These are phyloP conservation scores for Nixonia krombeini DNA, from an alignment of 1,140 invertebrate genomes.

Conservation along the genomic window DNA sequence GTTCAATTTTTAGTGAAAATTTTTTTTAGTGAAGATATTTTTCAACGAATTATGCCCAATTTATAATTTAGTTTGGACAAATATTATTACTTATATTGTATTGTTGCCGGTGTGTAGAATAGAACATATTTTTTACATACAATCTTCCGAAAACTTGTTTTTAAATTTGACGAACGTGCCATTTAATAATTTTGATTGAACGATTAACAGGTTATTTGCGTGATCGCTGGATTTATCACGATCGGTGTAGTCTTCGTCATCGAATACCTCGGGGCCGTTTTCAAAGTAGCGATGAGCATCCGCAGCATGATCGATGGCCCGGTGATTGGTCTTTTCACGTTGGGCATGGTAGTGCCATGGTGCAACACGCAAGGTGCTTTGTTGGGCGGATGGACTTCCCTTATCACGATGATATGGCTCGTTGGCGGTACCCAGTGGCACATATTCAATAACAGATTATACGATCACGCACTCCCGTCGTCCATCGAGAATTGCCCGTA, in stretches of 20 bases:
- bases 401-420: constrained; percentile 66
- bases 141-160: too few relatives aligned
- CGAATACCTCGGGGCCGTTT: constrained; percentile 60
- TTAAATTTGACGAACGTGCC: too few relatives aligned
- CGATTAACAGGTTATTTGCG: too few relatives aligned
- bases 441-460: constrained; percentile 59
- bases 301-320: constrained; percentile 71
- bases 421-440: constrained; percentile 64
- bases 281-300: constrained; percentile 67
- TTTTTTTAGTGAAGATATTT: too few relatives aligned
- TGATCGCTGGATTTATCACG: too few relatives aligned
- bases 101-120: too few relatives aligned
- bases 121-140: too few relatives aligned
- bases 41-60: too few relatives aligned
- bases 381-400: constrained; percentile 69
- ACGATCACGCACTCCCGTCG: constrained; percentile 49
- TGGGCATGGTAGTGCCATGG: constrained; percentile 72
- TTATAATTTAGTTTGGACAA: too few relatives aligned
- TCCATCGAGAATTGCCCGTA: constrained; percentile 64
- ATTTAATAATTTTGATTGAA: too few relatives aligned
- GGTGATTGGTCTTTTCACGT: constrained; percentile 70
- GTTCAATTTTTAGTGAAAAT: too few relatives aligned
- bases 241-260: constrained; percentile 73
- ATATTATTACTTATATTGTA: too few relatives aligned
- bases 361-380: constrained; percentile 72